A percentile compares a stretch with the other conserved stretches of the same genome.
These are phyloP conservation scores for Seira musarum DNA, from an alignment of 2,888 invertebrate species.

Conservation along the genomic window DNA sequence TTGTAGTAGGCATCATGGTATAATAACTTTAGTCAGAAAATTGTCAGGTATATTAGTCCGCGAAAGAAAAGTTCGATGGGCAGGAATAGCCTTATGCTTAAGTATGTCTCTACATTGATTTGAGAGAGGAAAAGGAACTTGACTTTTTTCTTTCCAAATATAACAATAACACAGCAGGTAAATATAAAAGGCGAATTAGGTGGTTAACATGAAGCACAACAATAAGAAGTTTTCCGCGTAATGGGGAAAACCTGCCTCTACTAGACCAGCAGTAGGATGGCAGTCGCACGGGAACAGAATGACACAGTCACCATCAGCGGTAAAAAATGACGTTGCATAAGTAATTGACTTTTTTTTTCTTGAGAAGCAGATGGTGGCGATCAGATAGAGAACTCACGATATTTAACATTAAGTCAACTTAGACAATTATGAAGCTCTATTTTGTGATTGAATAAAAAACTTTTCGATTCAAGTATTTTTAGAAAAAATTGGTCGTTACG, in stretches of 20 bases:
- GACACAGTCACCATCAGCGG: background rate
- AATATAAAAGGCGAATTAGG: too few species aligned
- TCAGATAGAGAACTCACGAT: background rate
- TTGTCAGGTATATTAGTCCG: background rate
- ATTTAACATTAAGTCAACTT: background rate
- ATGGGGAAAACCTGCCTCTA: slow-evolving; percentile 24
- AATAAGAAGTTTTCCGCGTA: background rate
- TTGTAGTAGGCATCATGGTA: background rate
- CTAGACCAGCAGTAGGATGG: slow-evolving; percentile 35
- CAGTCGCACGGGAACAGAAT: slow-evolving; percentile 32
- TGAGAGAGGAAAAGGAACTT: background rate
- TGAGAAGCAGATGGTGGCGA: slow-evolving; percentile 7
- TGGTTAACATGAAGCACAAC: background rate
- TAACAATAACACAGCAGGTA: too few species aligned
- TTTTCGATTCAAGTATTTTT: background rate
- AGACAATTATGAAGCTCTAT: background rate
- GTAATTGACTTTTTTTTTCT: background rate
- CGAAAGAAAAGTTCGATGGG: background rate
- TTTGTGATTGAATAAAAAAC: background rate
- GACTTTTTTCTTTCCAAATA: too few species aligned
- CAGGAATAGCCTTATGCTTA: background rate
- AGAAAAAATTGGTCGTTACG: slow-evolving; percentile 10
- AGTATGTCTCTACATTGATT: background rate
- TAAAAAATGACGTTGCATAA: background rate
- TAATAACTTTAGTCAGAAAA: slow-evolving; percentile 1